phyloP scores from a whole-genome alignment of 1,140 invertebrate genomes.

The Rhynchophorus ferrugineus region DNA sequence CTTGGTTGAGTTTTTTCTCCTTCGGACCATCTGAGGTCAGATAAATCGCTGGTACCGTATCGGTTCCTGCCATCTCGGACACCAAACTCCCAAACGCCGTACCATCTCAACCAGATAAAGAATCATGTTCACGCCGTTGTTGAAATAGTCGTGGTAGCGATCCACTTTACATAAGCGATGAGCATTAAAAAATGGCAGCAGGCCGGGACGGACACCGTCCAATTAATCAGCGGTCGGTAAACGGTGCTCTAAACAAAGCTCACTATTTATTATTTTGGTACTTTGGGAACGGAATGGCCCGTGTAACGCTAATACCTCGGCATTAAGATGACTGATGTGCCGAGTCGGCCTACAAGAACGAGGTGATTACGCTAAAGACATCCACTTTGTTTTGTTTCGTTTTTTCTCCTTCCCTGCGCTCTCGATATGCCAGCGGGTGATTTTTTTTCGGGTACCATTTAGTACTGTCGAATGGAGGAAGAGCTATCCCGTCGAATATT shows the following conservation, averaged over 20 bases:
- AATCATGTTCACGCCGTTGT: slow-evolving; percentile 19
- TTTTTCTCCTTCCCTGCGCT: no score
- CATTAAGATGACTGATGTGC: slow-evolving; percentile 18
- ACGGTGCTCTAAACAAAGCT: slow-evolving; percentile 12
- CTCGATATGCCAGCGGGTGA: no score
- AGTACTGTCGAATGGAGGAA: no score
- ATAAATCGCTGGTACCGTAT: no score
- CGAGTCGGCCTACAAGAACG: slow-evolving; percentile 9
- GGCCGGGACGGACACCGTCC: slow-evolving; percentile 6
- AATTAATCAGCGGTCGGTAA: slow-evolving; percentile 18
- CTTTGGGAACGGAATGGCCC: slow-evolving; percentile 4
- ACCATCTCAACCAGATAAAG: slow-evolving; percentile 14
- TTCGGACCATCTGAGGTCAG: no score
- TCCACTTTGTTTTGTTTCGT: no score
- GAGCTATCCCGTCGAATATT: no score
- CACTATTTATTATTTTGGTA: slow-evolving; percentile 13
- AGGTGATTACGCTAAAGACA: slow-evolving; percentile 5
- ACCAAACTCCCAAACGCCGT: no score
- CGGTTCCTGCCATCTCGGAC: no score
- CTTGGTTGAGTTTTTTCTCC: no score
- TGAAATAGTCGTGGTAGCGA: slow-evolving; percentile 15
- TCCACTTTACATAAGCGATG: slow-evolving; percentile 19
- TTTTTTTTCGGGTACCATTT: no score
- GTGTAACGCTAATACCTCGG: slow-evolving; percentile 6
- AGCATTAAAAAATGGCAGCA: slow-evolving; percentile 4